Percentiles rank a stretch among this genome's conserved stretches.
Evolutionary conservation across 1,140 invertebrate species (phyloP).

Genomic region (Trachymyrmex cornetzi): DNA sequence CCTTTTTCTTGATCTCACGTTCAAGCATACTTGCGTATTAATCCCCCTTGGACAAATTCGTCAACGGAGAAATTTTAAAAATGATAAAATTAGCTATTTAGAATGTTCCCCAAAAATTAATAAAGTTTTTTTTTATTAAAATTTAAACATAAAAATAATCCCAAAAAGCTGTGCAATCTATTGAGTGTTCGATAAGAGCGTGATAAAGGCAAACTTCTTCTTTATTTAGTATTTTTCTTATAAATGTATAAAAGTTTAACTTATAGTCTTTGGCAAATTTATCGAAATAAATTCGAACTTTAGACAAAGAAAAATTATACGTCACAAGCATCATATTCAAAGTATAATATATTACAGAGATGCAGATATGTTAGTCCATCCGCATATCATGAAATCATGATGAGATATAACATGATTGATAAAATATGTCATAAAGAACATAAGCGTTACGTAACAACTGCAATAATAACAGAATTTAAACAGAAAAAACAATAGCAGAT

Average conservation of each 20-base stretch:
- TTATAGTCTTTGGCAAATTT: conserved; percentile 9
- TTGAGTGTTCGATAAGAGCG: neutral
- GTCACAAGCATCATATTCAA: neutral
- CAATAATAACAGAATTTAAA: conserved; percentile 21
- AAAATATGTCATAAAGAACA: conserved; percentile 3
- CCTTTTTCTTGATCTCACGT: conserved; percentile 21
- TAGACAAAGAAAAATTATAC: neutral
- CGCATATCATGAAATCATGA: neutral
- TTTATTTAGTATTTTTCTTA: neutral
- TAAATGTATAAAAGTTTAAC: neutral
- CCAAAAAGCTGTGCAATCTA: neutral
- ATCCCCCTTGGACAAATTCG: neutral
- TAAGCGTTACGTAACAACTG: neutral
- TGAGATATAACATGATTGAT: neutral
- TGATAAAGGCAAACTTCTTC: neutral
- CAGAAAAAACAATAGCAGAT: neutral
- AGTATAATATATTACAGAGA: neutral
- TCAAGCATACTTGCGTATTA: conserved; percentile 28
- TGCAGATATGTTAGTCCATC: neutral
- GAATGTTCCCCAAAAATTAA: neutral
- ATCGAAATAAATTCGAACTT: conserved; percentile 9
- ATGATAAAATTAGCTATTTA: neutral
- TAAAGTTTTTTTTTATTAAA: neutral
- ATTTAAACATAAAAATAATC: neutral
- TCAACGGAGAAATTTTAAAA: neutral